These are phyloP conservation scores for Eueremaeus valkanovi DNA, from an alignment of 2,888 invertebrate species.

Conservation along the genomic window DNA sequence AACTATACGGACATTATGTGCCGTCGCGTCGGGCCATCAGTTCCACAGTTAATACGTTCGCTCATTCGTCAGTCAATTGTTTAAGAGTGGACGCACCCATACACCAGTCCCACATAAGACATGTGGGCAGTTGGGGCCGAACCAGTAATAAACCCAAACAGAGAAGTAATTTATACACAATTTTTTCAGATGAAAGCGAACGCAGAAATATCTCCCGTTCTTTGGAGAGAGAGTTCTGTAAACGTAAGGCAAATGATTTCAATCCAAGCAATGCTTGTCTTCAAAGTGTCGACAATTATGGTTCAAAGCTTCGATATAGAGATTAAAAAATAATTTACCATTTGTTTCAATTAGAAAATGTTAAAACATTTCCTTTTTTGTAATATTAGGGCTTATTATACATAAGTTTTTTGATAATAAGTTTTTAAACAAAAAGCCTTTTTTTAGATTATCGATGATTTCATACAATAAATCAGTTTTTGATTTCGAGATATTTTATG, in stretches of 20 bases:
- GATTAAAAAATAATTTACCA: not conserved
- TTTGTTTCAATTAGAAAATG: too few species aligned
- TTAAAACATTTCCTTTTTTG: too few species aligned
- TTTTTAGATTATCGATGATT: too few species aligned
- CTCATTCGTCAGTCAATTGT: slow-evolving; percentile 3
- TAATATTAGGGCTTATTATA: too few species aligned
- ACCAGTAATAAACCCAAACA: slow-evolving; percentile 49
- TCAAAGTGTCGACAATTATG: not conserved
- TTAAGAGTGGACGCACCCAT: not conserved
- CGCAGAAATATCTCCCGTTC: slow-evolving; percentile 49
- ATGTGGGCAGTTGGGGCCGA: slow-evolving; percentile 40
- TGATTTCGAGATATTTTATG: too few species aligned
- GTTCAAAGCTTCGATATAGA: not conserved
- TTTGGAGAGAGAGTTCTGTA: slow-evolving; percentile 49
- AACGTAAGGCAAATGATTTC: slow-evolving; percentile 18
- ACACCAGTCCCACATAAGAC: slow-evolving; percentile 1
- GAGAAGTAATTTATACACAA: slow-evolving; percentile 50
- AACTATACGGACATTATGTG: not conserved
- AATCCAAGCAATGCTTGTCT: not conserved
- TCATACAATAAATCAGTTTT: too few species aligned
- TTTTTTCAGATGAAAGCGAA: slow-evolving; percentile 49
- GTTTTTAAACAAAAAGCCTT: too few species aligned
- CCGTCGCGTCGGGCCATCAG: not conserved
- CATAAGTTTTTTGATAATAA: too few species aligned
- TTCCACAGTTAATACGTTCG: not conserved